Percentiles rank a stretch among this genome's conserved stretches.
These are phyloP conservation scores for Mormyrus hasselquistii DNA, from an alignment of 2,797 vertebrate genomes.

Conservation along the genomic window DNA sequence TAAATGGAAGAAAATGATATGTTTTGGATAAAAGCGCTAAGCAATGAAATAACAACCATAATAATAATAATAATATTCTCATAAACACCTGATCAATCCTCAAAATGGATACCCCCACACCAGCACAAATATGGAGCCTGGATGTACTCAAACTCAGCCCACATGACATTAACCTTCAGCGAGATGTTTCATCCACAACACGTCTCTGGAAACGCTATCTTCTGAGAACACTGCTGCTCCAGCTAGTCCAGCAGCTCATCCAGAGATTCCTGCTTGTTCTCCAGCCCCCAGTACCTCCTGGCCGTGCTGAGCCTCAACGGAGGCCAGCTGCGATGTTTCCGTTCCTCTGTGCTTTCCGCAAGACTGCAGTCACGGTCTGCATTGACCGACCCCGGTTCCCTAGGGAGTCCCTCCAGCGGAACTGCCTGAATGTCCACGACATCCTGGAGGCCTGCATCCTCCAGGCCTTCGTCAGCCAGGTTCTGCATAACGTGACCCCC, in stretches of 20 bases:
- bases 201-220: constrained; percentile 43
- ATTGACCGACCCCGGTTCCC: constrained; percentile 44
- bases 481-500: neutral
- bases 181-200: neutral
- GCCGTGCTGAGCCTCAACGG: constrained; percentile 66
- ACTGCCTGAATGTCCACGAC: neutral
- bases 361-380: constrained; percentile 53
- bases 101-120: neutral
- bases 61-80: neutral
- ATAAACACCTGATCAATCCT: neutral
- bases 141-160: neutral
- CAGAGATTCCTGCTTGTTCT: constrained; percentile 70
- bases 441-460: constrained; percentile 18
- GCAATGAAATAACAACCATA: neutral
- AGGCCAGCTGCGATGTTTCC: constrained; percentile 81
- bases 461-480: neutral
- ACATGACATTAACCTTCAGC: neutral
- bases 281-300: constrained; percentile 72
- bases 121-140: neutral
- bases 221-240: constrained; percentile 53
- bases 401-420: neutral
- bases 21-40: neutral
- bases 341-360: constrained; percentile 53
- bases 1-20: neutral
- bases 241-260: constrained; percentile 64